Base-by-base conservation (phyloP, 2,888 invertebrate species). In the Alcis repandata region DNA sequence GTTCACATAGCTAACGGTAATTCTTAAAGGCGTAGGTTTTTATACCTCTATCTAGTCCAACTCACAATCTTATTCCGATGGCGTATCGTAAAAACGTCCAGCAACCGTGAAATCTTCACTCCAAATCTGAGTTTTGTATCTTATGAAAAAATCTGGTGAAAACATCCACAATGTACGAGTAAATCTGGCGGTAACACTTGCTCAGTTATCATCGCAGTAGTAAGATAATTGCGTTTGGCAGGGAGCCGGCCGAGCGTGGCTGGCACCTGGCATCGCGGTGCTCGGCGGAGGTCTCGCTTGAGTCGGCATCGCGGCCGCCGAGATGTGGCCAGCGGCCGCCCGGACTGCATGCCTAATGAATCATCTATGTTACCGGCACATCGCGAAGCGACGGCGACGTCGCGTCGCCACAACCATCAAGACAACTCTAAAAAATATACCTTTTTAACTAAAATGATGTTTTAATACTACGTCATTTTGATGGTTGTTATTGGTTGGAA, bases 261-360 rank as follows among this genome's bases (percentile, higher is more conserved):
- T 58, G 63, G 64, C 59, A 66, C 57, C 70, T 64, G 70, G 63
- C 60, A 60, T 65, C 70, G 63, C 63, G 63, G 49, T 68, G 67
- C 67, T 60, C 68, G 68, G 62, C 62, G 64, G 38, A 70, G 77
- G 90, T 89, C 82, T 81, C 91, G 90, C 90, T 80, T 79, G 83
- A 82, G 66, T 87, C 86, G 83, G 59, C 86, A 91, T 89, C 80
- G 84, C 88, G 91, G 91, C 73, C 90, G 82, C 70, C 63, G 65
- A 64, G 60, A 56, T 63, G 63, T 41, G 56, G 66, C 33, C 33
- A 17, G 49, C 49, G 49, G 33, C 49, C 49, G 20, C 33, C 67
- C 63, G 67, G 68, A 68, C 71, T 68, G 70, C 73, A 71, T 70
- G 70, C 63, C 43, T 61, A 70, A 73, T 70, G 52, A 67, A 66